Percentiles rank a stretch among this genome's conserved stretches.
These are phyloP conservation scores for Carduelis carduelis DNA, from an alignment of 2,797 vertebrate genomes.

Conservation along the genomic window DNA sequence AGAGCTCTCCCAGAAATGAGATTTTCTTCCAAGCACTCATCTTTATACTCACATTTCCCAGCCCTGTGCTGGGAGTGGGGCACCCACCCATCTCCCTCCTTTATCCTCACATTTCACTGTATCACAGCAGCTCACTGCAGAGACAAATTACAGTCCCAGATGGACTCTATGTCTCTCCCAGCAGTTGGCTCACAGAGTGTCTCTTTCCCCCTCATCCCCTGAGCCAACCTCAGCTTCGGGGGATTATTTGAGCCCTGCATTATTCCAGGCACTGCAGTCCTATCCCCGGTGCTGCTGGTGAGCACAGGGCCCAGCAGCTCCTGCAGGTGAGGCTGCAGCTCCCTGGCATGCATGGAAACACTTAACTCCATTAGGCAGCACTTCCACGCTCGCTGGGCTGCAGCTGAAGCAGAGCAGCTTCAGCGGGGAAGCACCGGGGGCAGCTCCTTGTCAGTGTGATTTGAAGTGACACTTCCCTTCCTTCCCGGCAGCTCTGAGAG, in stretches of 20 bases:
- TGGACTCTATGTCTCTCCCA: background rate
- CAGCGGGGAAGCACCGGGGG: background rate
- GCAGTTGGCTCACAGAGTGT: background rate
- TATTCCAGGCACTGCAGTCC: background rate
- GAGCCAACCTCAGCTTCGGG: background rate
- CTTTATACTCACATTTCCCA: rapidly evolving
- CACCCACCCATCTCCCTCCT: background rate
- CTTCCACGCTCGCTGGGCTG: background rate
- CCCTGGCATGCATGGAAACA: background rate
- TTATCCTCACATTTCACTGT: background rate
- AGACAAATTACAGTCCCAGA: rapidly evolving
- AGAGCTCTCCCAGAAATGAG: background rate
- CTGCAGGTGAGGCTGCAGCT: background rate
- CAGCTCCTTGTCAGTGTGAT: background rate
- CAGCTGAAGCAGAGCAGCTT: slow-evolving; percentile 4
- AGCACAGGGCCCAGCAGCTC: background rate
- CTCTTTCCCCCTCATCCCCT: background rate
- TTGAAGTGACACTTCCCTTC: background rate
- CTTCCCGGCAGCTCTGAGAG: background rate
- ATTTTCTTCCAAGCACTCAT: background rate
- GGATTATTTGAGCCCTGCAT: background rate
- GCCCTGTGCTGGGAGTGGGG: background rate
- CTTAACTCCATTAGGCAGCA: background rate
- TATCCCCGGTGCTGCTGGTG: background rate
- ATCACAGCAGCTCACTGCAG: background rate